Conservation (phyloP, 2,888 invertebrate genomes). For the Sericinus montela region DNA sequence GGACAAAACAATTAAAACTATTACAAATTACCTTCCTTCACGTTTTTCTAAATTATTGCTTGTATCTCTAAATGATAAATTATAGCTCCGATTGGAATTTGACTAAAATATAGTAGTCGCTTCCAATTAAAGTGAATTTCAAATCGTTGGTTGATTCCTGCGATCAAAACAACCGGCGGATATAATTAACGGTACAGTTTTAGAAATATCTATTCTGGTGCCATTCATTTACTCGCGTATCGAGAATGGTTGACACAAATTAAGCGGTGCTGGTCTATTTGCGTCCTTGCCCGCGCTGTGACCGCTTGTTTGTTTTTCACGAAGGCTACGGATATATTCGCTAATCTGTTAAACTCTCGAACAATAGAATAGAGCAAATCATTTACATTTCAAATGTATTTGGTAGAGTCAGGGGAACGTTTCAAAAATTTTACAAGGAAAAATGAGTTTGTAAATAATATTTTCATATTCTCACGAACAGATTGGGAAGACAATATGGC, state of each 20-base stretch:
- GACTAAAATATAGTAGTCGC: conserved; percentile 23
- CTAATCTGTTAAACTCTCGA: conserved; percentile 37
- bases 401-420: conserved; percentile 8
- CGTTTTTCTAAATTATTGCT: no score
- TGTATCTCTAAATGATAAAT: no score
- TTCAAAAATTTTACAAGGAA: not conserved
- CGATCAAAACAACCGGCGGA: conserved; percentile 36
- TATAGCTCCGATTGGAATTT: no score
- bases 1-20: no score
- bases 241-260: conserved; percentile 33
- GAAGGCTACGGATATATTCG: conserved; percentile 38
- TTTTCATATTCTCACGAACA: no score
- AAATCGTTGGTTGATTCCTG: conserved; percentile 27
- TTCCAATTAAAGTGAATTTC: conserved; percentile 23
- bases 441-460: no score
- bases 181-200: conserved; percentile 49
- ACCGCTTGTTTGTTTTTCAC: conserved; percentile 40
- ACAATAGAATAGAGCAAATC: conserved; percentile 34
- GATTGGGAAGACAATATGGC: no score
- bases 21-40: no score
- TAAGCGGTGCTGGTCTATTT: conserved; percentile 47
- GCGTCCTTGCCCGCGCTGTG: conserved; percentile 41
- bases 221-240: conserved; percentile 44
- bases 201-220: conserved; percentile 47
- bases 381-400: conserved; percentile 30